Percentiles rank a stretch among this genome's conserved stretches.
phyloP scores from a whole-genome alignment of 2,888 invertebrate species.

The Hofmannophila pseudospretella region DNA sequence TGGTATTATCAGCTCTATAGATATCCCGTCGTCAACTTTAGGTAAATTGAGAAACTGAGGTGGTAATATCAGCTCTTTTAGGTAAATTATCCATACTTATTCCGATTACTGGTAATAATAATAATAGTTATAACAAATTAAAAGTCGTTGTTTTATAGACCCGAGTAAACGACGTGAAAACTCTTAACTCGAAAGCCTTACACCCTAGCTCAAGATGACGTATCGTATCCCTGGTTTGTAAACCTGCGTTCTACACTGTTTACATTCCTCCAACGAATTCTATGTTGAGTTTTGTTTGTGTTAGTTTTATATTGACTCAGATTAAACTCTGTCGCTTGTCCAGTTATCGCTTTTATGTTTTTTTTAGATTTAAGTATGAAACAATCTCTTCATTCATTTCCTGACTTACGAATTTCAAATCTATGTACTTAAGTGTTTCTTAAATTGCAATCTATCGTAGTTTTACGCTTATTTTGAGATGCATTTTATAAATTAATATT shows the following conservation, averaged over 20 bases:
- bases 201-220: too few species aligned
- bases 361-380: constrained; percentile 55
- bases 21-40: too few species aligned
- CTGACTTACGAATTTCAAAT: constrained; percentile 62
- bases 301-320: constrained; percentile 62
- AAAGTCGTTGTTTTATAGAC: too few species aligned
- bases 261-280: constrained; percentile 73
- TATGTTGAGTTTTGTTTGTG: constrained; percentile 72
- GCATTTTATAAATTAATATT: constrained; percentile 58
- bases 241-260: constrained; percentile 51
- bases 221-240: too few species aligned
- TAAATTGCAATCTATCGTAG: constrained; percentile 50
- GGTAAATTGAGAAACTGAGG: too few species aligned
- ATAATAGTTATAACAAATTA: too few species aligned
- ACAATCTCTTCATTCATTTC: constrained; percentile 49
- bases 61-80: too few species aligned
- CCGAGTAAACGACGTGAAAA: too few species aligned
- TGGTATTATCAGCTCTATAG: too few species aligned
- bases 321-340: constrained; percentile 55
- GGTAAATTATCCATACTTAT: too few species aligned
- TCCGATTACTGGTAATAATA: too few species aligned
- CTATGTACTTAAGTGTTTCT: constrained; percentile 65
- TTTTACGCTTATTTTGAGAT: constrained; percentile 62
- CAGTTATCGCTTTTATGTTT: constrained; percentile 59
- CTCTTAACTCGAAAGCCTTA: too few species aligned